phyloP scores from a whole-genome alignment of 2,888 invertebrate species.

The Ormia ochracea region DNA sequence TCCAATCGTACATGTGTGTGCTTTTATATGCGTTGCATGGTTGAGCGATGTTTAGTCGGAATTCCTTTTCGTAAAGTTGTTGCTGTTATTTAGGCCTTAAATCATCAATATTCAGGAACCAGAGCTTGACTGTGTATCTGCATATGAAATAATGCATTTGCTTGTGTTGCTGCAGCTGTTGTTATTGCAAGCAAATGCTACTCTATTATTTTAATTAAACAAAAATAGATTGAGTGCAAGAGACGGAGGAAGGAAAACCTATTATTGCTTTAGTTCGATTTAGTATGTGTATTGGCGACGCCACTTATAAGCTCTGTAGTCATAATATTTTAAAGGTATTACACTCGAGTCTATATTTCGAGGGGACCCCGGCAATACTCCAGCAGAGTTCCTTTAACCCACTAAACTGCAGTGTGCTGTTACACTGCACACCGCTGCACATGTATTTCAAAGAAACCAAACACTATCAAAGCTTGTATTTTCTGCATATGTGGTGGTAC shows the following conservation, averaged over 20 bases:
- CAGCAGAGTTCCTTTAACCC: background rate
- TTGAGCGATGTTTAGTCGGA: background rate
- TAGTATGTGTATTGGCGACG: background rate
- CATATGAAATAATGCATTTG: background rate
- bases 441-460: background rate
- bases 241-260: background rate
- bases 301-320: background rate
- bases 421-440: background rate
- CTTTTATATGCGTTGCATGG: background rate
- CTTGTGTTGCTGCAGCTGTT: background rate
- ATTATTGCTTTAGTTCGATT: conserved; percentile 6
- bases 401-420: background rate
- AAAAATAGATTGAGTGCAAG: too few species aligned
- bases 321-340: background rate
- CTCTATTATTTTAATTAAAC: conserved; percentile 58
- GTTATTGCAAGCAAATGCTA: conserved; percentile 34
- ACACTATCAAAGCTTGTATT: background rate
- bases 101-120: conserved; percentile 16
- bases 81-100: conserved; percentile 31
- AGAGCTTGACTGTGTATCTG: background rate
- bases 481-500: background rate
- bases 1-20: background rate
- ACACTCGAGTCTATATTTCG: background rate
- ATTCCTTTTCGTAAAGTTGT: background rate
- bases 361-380: too few species aligned